Percentiles rank a stretch among this genome's conserved stretches.
Conservation (phyloP, 1,140 invertebrate species). For the Nasonia vitripennis region DNA sequence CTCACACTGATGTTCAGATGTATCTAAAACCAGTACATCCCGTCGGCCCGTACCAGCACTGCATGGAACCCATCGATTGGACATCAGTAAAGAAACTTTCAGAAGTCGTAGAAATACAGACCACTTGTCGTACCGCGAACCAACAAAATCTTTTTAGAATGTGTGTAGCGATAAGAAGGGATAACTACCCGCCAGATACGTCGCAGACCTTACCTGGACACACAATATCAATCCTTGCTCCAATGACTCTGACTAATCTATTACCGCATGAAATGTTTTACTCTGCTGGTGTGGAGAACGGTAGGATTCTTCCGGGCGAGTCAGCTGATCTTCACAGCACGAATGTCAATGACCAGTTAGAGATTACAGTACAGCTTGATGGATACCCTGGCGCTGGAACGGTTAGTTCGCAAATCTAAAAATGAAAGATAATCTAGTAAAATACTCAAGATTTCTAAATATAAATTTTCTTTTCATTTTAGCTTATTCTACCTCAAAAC, state of each 20-base stretch:
- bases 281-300: constrained; percentile 75
- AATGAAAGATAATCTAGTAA: not conserved
- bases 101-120: constrained; percentile 75
- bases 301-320: constrained; percentile 80
- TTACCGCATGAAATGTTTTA: constrained; percentile 85
- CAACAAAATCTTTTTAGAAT: constrained; percentile 79
- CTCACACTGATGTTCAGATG: constrained; percentile 79
- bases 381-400: constrained; percentile 85
- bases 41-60: constrained; percentile 77
- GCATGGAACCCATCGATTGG: constrained; percentile 80
- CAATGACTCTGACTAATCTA: constrained; percentile 87
- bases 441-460: not conserved
- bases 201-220: constrained; percentile 84
- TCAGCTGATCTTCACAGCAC: constrained; percentile 69
- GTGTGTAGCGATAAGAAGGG: constrained; percentile 85
- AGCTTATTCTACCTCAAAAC: constrained; percentile 71
- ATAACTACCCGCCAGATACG: constrained; percentile 85
- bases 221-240: constrained; percentile 88
- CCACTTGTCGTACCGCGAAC: constrained; percentile 68
- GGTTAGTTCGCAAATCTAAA: constrained; percentile 64
- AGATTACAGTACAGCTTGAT: constrained; percentile 86
- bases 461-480: constrained; percentile 40
- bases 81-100: constrained; percentile 77
- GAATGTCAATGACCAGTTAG: constrained; percentile 81
- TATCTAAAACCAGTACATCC: constrained; percentile 76